phyloP scores from a whole-genome alignment of 2,888 invertebrate species.

The Eutolmus rufibarbis region DNA sequence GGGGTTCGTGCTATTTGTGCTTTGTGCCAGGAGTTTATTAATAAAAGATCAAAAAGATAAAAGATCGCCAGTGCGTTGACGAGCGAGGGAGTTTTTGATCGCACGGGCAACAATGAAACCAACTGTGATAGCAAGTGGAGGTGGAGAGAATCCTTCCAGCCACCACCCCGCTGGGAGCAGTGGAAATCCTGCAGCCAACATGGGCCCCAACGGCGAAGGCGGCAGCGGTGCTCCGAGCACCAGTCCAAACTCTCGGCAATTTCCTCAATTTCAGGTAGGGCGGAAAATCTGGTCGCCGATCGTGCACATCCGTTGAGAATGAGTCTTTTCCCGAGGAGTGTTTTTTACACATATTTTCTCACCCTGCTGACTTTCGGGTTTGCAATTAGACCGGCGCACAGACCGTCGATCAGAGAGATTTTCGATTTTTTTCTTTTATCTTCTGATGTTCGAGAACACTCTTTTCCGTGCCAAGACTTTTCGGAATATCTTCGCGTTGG shows the following conservation, averaged over 20 bases:
- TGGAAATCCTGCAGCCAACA: neutral
- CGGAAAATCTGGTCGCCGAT: neutral
- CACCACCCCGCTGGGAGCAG: conserved; percentile 39
- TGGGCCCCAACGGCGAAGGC: conserved; percentile 11
- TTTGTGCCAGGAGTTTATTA: conserved; percentile 1
- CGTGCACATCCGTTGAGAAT: neutral
- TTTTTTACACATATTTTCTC: neutral
- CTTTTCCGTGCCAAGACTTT: conserved; percentile 13
- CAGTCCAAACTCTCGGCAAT: conserved; percentile 46
- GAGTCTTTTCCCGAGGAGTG: neutral
- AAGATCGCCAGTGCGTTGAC: neutral
- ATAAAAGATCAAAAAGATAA: neutral
- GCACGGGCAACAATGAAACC: conserved; percentile 55
- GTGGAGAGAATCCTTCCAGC: conserved; percentile 23
- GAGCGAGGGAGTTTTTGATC: neutral
- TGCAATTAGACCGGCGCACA: neutral
- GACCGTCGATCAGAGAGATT: neutral
- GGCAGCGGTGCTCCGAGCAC: neutral
- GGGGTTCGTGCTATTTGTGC: conserved; percentile 3
- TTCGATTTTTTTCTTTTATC: neutral
- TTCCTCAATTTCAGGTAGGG: conserved; percentile 51
- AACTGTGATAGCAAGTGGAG: conserved; percentile 57
- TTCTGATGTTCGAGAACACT: conserved; percentile 3
- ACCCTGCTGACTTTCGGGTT: neutral
- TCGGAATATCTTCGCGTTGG: neutral